Percentiles rank a stretch among this genome's conserved stretches.
These are phyloP conservation scores for Cephus nigrinus DNA, from an alignment of 2,888 invertebrate genomes.

Conservation along the genomic window DNA sequence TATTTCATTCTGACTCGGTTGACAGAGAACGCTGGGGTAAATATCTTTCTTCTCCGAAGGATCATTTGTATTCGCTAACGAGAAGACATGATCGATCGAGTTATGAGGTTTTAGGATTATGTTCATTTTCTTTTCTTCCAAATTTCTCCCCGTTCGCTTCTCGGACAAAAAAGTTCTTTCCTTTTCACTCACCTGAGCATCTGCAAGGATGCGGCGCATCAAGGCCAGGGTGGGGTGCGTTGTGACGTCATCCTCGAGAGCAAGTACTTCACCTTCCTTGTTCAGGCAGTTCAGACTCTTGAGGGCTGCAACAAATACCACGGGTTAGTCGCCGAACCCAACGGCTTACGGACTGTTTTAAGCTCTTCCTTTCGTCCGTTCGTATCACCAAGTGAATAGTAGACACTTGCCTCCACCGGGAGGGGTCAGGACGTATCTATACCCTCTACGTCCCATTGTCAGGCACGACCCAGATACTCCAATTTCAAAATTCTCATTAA, in stretches of 20 bases:
- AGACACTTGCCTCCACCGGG: conserved; percentile 1
- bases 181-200: conserved; percentile 78
- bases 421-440: not conserved
- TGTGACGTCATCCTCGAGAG: conserved; percentile 61
- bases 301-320: conserved; percentile 52
- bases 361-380: not conserved
- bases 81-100: not conserved
- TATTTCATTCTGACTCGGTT: not conserved
- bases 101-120: not conserved
- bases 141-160: not conserved
- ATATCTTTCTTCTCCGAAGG: not conserved
- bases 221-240: conserved; percentile 82
- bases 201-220: conserved; percentile 86
- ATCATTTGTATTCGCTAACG: not conserved
- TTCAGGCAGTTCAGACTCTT: conserved; percentile 57
- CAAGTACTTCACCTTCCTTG: conserved; percentile 60
- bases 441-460: not conserved
- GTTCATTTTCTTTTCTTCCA: not conserved
- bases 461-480: not conserved
- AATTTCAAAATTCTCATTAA: not conserved
- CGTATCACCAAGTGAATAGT: conserved; percentile 1
- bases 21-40: not conserved
- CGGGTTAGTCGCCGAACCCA: not conserved
- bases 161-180: not conserved
- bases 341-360: not conserved